phyloP scores from a whole-genome alignment of 1,140 invertebrate species.

The Ips typographus region DNA sequence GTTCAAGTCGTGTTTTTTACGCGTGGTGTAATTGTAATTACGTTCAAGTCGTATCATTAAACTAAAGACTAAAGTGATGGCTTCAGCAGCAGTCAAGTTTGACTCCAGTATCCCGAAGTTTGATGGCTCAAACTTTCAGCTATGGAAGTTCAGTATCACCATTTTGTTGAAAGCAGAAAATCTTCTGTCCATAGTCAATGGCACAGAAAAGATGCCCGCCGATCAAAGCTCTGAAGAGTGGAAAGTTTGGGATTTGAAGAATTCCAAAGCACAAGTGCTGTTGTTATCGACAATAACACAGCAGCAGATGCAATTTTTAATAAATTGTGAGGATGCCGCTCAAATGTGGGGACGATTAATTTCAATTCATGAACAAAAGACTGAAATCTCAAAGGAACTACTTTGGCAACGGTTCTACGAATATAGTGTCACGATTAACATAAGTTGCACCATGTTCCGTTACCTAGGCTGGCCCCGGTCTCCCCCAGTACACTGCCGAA shows the following conservation, averaged over 20 bases:
- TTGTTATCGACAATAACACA: conserved; percentile 42
- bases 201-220: conserved; percentile 12
- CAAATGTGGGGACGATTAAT: conserved; percentile 50
- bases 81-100: conserved; percentile 7
- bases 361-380: conserved; percentile 48
- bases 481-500: too few relatives aligned
- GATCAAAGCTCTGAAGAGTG: conserved; percentile 4
- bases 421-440: too few relatives aligned
- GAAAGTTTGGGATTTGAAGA: conserved; percentile 32
- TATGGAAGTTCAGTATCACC: conserved; percentile 31
- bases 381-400: conserved; percentile 18
- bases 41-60: conserved; percentile 22
- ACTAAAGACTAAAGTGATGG: conserved; percentile 6
- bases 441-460: too few relatives aligned
- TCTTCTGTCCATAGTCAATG: conserved; percentile 15
- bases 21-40: too few relatives aligned
- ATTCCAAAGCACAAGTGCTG: conserved; percentile 39
- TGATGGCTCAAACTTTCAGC: conserved; percentile 33
- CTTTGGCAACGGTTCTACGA: conserved; percentile 26
- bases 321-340: conserved; percentile 44
- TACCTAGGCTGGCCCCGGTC: too few relatives aligned
- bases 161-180: conserved; percentile 32
- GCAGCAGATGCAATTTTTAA: conserved; percentile 44
- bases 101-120: conserved; percentile 21
- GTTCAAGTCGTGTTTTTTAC: too few relatives aligned